These are phyloP conservation scores for Sepioteuthis lessoniana DNA, from an alignment of 2,888 invertebrate genomes.

Conservation along the genomic window DNA sequence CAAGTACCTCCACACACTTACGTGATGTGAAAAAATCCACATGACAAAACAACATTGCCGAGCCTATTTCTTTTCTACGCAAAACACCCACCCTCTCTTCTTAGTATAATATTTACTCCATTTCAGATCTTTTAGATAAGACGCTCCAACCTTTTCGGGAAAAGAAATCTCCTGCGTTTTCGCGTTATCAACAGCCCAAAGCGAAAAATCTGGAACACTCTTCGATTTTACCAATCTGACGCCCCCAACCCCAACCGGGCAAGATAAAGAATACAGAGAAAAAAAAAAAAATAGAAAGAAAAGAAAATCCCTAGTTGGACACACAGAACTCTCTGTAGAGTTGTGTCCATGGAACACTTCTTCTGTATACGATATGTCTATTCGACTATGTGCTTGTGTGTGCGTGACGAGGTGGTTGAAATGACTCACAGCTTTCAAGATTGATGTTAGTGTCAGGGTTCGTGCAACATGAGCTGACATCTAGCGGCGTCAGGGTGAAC, in stretches of 20 bases:
- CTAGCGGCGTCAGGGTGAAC: not conserved
- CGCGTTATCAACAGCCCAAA: not conserved
- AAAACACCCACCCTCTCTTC: no score
- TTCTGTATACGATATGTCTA: not conserved
- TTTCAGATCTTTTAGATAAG: not conserved
- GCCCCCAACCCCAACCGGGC: no score
- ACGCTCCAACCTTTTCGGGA: not conserved
- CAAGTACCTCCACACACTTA: no score
- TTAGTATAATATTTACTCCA: no score
- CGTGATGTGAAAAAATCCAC: no score
- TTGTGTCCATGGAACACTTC: not conserved
- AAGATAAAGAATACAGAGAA: no score
- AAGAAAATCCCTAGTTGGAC: not conserved
- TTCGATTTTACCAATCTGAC: not conserved
- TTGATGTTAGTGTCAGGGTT: not conserved
- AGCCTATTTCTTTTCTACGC: no score
- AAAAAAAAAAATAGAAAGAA: no score
- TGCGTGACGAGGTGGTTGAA: not conserved
- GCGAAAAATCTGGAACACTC: not conserved
- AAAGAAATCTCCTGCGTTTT: not conserved
- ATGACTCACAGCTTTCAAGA: not conserved
- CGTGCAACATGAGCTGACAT: not conserved
- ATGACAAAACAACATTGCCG: no score
- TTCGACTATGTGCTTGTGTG: not conserved
- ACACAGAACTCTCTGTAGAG: not conserved